Conservation (phyloP, 2,113 vertebrate genomes). For the Noctilio leporinus region DNA sequence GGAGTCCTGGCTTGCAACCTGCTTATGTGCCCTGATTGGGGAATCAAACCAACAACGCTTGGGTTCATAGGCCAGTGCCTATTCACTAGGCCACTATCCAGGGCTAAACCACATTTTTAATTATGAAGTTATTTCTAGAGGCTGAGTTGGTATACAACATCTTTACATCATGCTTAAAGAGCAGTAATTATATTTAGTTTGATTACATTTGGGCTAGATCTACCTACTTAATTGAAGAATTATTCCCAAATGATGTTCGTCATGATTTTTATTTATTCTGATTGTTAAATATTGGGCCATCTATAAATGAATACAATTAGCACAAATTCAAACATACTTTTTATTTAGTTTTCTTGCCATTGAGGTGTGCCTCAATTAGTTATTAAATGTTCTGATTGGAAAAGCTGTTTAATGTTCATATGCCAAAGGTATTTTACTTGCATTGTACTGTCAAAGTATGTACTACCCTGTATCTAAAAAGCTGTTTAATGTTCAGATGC, state of each 20-base stretch:
- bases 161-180: background rate
- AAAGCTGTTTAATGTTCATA: background rate
- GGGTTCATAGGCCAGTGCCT: too few relatives aligned
- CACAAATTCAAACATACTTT: background rate
- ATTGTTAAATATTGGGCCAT: background rate
- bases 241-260: background rate
- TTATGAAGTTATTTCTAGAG: constrained; percentile 15
- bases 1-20: too few relatives aligned
- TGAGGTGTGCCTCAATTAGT: background rate
- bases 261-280: background rate
- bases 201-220: background rate
- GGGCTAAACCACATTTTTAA: too few relatives aligned
- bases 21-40: too few relatives aligned
- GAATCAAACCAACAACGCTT: too few relatives aligned
- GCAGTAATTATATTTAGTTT: background rate
- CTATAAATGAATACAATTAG: background rate
- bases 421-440: background rate
- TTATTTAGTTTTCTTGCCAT: background rate
- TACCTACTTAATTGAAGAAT: background rate
- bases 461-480: background rate
- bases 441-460: background rate
- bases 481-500: too few relatives aligned
- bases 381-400: background rate
- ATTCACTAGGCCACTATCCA: too few relatives aligned
- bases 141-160: background rate